Evolutionary conservation across 2,797 vertebrate genomes (phyloP), one percentile per base, ranked within the genome.

Genomic region (Phylloscopus collybita): DNA sequence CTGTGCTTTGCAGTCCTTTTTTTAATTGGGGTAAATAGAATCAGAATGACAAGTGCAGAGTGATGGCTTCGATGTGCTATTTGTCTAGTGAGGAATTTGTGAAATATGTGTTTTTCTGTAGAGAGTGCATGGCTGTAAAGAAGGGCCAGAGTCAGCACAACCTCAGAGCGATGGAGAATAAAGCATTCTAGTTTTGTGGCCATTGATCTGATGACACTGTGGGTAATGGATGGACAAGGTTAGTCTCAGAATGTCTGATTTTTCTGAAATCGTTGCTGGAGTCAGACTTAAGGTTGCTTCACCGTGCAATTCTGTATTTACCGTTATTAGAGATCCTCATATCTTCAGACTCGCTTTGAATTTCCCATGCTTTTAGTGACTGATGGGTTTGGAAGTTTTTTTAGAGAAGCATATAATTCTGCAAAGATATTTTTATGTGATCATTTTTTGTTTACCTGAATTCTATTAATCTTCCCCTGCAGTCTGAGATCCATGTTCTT

Each of bases 81-180:
- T 96, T 96, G 75, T 96, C 94, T 97, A 50, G 93, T 91, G 90
- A 87, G 94, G 90, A 85, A 80, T 93, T 92, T 95, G 92, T 96
- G 93, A 96, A 97, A 95, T 96, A 97, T 96, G 93, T 97, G 95
- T 94, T 96, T 97, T 96, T 97, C 93, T 93, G 95, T 87, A 85
- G 79, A 85, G 78, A 89, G 86, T 83, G 92, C 86, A 94, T 80
- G 91, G 86, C 75, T 93, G 94, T 96, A 97, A 96, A 97, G 94
- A 95, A 97, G 96, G 96, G 74, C 95, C 95, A 94, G 91, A 95
- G 93, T 97, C 96, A 95, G 93, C 94, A 96, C 90, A 96, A 96
- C 91, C 96, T 95, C 94, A 93, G 91, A 94, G 92, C 62, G 13
- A 94, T 81, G 87, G 86, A 93, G 96, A 96, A 96, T 97, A 96